Evolutionary conservation across 2,113 vertebrate genomes (phyloP), one percentile per base, ranked within the genome.

Genomic region (Ptilonorhynchus violaceus): DNA sequence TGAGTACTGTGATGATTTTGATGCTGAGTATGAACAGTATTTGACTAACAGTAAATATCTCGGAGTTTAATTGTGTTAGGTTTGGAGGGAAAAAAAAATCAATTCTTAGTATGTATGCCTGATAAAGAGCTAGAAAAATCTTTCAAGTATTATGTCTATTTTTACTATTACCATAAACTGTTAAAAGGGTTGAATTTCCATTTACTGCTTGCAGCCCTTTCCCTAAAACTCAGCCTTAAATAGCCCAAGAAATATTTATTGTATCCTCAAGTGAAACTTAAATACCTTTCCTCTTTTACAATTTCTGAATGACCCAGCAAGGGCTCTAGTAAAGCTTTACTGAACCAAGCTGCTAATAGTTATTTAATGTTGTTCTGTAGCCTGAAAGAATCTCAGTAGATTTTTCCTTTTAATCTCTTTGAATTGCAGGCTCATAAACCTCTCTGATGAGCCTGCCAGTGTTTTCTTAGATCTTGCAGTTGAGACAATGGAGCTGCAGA

Each of bases 351-450:
- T 96, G 95, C 97, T 98, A 98, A 98, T 98, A 98, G 98, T 98
- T 98, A 97, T 98, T 99, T 98, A 98, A 98, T 98, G 97, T 98
- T 98, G 97, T 98, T 98, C 98, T 98, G 95, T 87, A 96, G 97
- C 94, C 96, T 98, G 97, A 98, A 98, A 98, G 98, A 98, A 97
- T 98, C 97, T 97, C 96, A 80, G 85, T 97, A 98, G 98, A 98
- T 98, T 98, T 96, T 97, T 96, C 97, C 97, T 98, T 98, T 98
- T 97, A 98, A 98, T 97, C 98, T 98, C 97, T 96, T 97, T 98
- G 98, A 98, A 98, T 97, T 98, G 97, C 94, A 96, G 97, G 97
- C 98, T 98, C 97, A 94, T 98, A 98, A 98, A 98, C 97, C 97
- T 98, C 95, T 97, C 96, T 97, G 98, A 98, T 98, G 97, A 98